phyloP scores from a whole-genome alignment of 2,113 vertebrate species.

The Mobula birostris region DNA sequence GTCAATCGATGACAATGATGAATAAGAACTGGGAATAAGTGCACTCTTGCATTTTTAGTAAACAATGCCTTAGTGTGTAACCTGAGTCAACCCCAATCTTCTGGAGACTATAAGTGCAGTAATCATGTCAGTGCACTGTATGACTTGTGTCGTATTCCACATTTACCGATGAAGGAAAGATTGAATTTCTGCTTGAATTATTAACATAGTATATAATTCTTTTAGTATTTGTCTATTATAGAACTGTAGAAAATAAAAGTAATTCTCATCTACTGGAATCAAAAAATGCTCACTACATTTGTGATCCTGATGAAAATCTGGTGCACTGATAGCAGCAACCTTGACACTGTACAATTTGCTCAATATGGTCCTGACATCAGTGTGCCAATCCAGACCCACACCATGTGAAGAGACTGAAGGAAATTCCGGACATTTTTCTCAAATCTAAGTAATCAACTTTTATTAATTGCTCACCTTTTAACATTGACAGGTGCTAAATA shows the following conservation, averaged over 20 bases:
- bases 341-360: neutral
- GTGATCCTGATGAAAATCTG: neutral
- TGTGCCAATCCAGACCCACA: neutral
- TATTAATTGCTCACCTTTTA: no score
- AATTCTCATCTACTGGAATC: neutral
- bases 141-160: neutral
- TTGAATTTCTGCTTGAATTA: neutral
- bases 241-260: neutral
- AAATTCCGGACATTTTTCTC: neutral
- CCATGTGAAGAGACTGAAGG: neutral
- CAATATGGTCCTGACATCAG: neutral
- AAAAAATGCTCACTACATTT: neutral
- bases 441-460: neutral
- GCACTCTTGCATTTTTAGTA: neutral
- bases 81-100: slow-evolving; percentile 1
- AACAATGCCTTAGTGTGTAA: neutral
- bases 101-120: neutral
- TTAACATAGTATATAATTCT: no score
- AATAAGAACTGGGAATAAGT: neutral
- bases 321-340: neutral
- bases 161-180: neutral
- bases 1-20: neutral
- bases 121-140: neutral
- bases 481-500: no score
- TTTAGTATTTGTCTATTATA: no score